Base-by-base conservation (phyloP, 2,888 invertebrate species). In the Pyrgus malvae region DNA sequence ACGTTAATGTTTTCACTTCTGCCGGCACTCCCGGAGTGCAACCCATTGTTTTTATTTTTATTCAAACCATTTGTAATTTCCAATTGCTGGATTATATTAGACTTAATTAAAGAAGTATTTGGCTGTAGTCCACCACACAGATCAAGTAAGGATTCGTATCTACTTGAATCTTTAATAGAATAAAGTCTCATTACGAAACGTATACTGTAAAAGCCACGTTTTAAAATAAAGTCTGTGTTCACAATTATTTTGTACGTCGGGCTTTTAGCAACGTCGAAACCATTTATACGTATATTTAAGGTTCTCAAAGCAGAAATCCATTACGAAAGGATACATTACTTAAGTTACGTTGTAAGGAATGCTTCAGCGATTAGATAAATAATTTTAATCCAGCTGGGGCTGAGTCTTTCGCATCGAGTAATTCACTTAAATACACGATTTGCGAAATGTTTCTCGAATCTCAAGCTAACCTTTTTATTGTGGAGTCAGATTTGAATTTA, bases 301-400 rank as follows among this genome's bases (percentile, higher is more conserved):
- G 11, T 33, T 17, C n/a, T 42, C 35, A 35, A 16, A 16, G 23
- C 9, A 11, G 12, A 42, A 42, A 25, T 42, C 33, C 33, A 42
- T 42, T 50, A 35, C 33, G 50, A 50, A 42, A 42, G 50, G 42
- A 50, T 42, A 50, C 42, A 17, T 50, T 35, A 42, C 42, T 42
- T 17, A 42, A 27, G 41, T 23, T 35, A 35, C 17, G 17, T 42
- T 42, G 25, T 42, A 51, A 27, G 50, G 25, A 42, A 51, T 51
- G 50, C 50, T 51, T 35, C 42, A 51, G 42, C 27, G 50, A 50
- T 50, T 50, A 50, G 42, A 51, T 51, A 50, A 35, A 51, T 51
- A 17, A 51, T 44, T 51, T 42, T 35, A 51, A 51, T 51, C 31
- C 50, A 51, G 42, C 42, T 27, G 50, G 33, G 31, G 23, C 35